Evolutionary conservation across 1,140 invertebrate genomes (phyloP).

Genomic region (Pogonomyrmex californicus): DNA sequence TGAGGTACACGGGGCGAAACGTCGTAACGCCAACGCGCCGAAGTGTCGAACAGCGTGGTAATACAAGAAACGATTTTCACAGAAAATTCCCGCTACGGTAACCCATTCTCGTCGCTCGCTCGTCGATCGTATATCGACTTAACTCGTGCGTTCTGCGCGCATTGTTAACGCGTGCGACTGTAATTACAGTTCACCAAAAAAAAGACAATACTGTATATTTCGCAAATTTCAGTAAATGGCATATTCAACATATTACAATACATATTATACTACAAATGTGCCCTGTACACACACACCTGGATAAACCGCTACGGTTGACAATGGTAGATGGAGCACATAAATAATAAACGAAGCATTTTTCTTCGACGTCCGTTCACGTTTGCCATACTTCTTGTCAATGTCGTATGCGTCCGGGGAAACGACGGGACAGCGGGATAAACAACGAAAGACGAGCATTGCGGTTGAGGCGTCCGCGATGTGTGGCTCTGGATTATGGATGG

Average conservation of each 20-base stretch:
- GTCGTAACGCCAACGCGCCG: conserved; percentile 36
- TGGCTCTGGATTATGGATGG: conserved; percentile 60
- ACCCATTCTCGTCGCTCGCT: neutral
- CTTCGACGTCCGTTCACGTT: conserved; percentile 22
- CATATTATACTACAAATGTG: neutral
- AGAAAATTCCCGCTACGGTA: neutral
- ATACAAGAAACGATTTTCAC: conserved; percentile 37
- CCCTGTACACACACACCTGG: neutral
- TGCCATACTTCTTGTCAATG: conserved; percentile 44
- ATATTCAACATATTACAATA: too few species aligned
- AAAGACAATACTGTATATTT: neutral
- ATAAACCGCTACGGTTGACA: neutral
- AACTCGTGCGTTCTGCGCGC: too few species aligned
- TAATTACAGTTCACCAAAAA: conserved; percentile 6
- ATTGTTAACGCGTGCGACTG: neutral
- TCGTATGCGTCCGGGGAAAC: conserved; percentile 21
- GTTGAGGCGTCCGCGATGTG: conserved; percentile 37
- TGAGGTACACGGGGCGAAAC: conserved; percentile 48
- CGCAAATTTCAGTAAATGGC: neutral
- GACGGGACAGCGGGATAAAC: conserved; percentile 37
- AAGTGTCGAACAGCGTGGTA: conserved; percentile 46
- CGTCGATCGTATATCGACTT: conserved; percentile 10
- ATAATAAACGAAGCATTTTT: conserved; percentile 45
- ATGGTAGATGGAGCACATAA: conserved; percentile 13
- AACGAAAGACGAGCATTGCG: conserved; percentile 47